Evolutionary conservation across 1,140 invertebrate species (phyloP), one percentile per base, ranked within the genome.

Genomic region (Psilanteris sp.): DNA sequence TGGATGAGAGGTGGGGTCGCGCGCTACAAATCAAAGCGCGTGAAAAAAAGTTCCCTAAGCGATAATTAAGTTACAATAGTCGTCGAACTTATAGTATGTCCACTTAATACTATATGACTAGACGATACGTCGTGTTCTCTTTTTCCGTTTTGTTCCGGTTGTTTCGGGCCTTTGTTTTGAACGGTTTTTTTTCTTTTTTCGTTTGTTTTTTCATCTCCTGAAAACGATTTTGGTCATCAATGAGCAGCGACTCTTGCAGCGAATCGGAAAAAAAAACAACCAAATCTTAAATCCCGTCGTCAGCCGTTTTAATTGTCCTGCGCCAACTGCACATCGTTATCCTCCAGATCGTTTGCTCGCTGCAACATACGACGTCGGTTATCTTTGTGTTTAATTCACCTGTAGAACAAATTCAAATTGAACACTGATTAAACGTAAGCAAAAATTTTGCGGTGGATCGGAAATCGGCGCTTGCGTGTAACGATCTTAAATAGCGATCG

Each of bases 91-190:
- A n/a, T n/a, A n/a, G 74, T 77, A 76, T 71, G 61, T 71, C 37
- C 74, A 78, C 77, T 77, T 80, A 82, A 81, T 77, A 81, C 77
- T 81, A 79, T 81, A 77, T 84, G 82, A 84, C 82, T 84, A 84
- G 82, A 84, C 80, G 73, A 81, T 78, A 79, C 71, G 76, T 79
- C 71, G 68, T 64, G 52, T 62, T 80, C 59, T 77, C 75, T 66
- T 72, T 44, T 71, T 78, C 24, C 46, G 20, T 61, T 55, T 48
- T n/a, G 18, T 68, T 39, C 27, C 3, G 29, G 18, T 41, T 44
- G 50, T 31, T 26, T 22, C 10, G 15, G 3, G 31, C 10, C 9
- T 31, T 32, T 44, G 6, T 31, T 11, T 31, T 46, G 13, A 3
- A n/a, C 2, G 18, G 22, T 14, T 57, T 24, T 7, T 24, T 13